Evolutionary conservation across 2,113 vertebrate genomes (phyloP).

Genomic region (Scalopus aquaticus): DNA sequence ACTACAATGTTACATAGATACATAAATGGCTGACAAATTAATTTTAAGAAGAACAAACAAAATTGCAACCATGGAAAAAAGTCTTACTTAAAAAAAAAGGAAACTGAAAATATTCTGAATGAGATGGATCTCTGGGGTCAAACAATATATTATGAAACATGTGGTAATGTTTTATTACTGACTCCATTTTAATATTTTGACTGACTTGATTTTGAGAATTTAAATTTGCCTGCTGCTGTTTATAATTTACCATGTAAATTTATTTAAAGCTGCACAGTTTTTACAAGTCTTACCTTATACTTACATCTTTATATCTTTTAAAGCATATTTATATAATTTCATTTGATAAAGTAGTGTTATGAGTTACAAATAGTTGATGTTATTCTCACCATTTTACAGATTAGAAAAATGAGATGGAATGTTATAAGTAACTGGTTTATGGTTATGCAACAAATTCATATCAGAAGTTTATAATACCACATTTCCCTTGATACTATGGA

Average conservation of each 20-base stretch:
- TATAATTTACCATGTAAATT: not conserved
- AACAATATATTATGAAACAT: not conserved
- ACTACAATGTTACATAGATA: too few relatives aligned
- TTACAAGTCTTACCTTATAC: not conserved
- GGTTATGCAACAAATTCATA: not conserved
- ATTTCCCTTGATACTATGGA: not conserved
- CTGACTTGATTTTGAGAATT: conserved; percentile 2
- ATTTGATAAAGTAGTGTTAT: not conserved
- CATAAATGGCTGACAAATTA: too few relatives aligned
- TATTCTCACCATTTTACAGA: conserved; percentile 22
- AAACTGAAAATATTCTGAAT: conserved; percentile 36
- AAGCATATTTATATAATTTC: not conserved
- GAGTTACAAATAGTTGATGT: not conserved
- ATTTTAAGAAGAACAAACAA: too few relatives aligned
- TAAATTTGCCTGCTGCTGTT: not conserved
- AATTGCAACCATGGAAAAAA: too few relatives aligned
- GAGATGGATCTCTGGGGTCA: not conserved
- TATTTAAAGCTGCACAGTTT: not conserved
- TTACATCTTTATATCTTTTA: not conserved
- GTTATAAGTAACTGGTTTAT: not conserved
- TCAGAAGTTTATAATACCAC: not conserved
- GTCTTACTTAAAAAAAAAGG: too few relatives aligned
- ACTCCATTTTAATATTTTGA: too few relatives aligned
- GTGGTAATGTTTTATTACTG: not conserved
- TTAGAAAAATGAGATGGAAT: conserved; percentile 8